Conservation (phyloP, 2,797 vertebrate species). For the Coregonus ussuriensis region DNA sequence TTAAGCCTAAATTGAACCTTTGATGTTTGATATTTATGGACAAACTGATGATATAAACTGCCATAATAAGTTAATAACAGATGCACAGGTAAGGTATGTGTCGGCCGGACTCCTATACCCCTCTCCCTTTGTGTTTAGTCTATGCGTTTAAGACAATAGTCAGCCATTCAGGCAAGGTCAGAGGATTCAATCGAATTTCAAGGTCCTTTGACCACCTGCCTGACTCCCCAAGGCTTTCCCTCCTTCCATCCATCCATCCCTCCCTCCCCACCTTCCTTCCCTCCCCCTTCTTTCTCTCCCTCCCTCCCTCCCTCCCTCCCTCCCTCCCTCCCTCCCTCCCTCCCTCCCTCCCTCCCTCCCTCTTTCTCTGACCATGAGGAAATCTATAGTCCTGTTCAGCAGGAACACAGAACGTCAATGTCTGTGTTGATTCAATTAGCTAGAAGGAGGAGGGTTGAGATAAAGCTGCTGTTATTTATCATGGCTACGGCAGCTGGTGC, state of each 20-base stretch:
- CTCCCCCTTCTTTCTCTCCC: constrained; percentile 34
- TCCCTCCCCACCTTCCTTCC: not conserved
- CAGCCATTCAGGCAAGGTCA: constrained; percentile 40
- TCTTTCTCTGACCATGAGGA: constrained; percentile 33
- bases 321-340: constrained; percentile 16
- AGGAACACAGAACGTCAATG: constrained; percentile 65
- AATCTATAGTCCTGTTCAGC: constrained; percentile 68
- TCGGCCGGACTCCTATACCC: not conserved
- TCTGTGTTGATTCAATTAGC: constrained; percentile 71
- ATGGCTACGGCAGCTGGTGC: constrained; percentile 58
- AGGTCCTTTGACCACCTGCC: constrained; percentile 48
- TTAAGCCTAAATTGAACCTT: no score
- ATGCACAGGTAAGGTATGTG: not conserved
- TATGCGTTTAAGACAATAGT: constrained; percentile 1
- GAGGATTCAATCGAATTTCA: constrained; percentile 25
- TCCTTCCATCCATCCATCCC: constrained; percentile 38
- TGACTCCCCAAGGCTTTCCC: constrained; percentile 39
- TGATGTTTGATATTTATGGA: no score
- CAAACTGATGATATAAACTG: no score
- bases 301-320: constrained; percentile 20
- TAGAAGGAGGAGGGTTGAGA: constrained; percentile 67
- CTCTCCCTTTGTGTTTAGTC: constrained; percentile 18
- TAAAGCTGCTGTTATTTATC: constrained; percentile 77
- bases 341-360: constrained; percentile 38
- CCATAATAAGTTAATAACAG: not conserved